Evolutionary conservation across 64 coral and sea anemone species (phyloP).

Genomic region (Actinia equina): DNA sequence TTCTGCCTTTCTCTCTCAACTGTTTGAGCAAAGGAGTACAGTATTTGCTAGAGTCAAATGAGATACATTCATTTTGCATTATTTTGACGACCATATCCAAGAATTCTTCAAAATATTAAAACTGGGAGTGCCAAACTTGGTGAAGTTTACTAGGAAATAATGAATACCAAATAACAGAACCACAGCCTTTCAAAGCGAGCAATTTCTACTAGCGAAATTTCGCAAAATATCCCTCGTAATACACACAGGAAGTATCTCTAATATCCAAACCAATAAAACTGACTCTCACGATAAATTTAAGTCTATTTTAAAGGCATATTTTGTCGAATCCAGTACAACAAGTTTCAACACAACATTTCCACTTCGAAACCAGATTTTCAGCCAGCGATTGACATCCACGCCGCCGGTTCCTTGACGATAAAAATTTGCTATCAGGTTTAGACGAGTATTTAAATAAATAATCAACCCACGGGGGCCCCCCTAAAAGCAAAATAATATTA

Average conservation of each 20-base stretch:
- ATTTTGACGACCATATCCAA: constrained; percentile 77
- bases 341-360: neutral
- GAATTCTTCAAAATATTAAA: neutral
- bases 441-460: neutral
- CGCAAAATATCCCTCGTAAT: neutral
- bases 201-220: neutral
- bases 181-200: neutral
- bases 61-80: constrained; percentile 58
- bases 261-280: neutral
- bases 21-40: constrained; percentile 75
- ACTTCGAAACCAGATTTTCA: neutral
- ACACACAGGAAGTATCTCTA: neutral
- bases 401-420: neutral
- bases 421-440: neutral
- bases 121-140: neutral
- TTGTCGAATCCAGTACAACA: neutral
- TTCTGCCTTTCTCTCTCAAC: constrained; percentile 63
- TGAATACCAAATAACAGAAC: constrained; percentile 20
- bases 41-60: constrained; percentile 82
- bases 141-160: neutral
- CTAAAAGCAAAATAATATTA: neutral
- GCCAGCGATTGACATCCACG: constrained; percentile 11
- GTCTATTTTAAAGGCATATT: neutral
- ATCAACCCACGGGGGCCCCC: neutral
- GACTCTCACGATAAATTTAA: neutral